Evolutionary conservation across 1,140 invertebrate species (phyloP), one percentile per base, ranked within the genome.

Genomic region (Camponotus pennsylvanicus): DNA sequence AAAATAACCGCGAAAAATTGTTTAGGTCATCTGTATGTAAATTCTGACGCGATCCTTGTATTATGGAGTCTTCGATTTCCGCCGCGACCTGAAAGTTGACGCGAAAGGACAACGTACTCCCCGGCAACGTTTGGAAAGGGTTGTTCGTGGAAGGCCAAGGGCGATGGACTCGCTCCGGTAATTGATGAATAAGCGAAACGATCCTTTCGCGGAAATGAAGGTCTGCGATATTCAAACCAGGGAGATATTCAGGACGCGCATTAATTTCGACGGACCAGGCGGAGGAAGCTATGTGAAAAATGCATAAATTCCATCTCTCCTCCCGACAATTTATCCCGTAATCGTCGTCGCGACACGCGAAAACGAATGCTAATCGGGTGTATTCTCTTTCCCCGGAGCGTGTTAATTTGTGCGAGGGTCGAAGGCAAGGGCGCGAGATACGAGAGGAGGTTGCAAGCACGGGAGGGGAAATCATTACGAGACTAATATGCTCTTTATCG

Each of bases 141-240:
- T 82, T 71, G 67, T 45, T 61, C 69, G 69, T 5, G 79, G 40
- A 83, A 83, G 79, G 79, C 79, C 79, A 83, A 83, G 79, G 79
- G 79, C 79, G 79, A 61, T 52, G 69, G 40, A 61, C 67, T 82
- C 55, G 67, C 49, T 52, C 15, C 27, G 67, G 55, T 55, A 73
- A 11, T 82, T 61, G 37, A 61, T 55, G 67, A 61, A 13, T 63
- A 1, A 61, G 27, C 77, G 3, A 67, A 27, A 67, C 34, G 66
- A 18, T 27, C 66, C 49, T 52, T 13, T 70, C 18, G 42, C n/a
- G 13, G 13, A 61, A 63, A 61, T 45, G 27, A 73, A 42, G 27
- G 13, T 15, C 15, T 42, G 40, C 79, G 27, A 75, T 45, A 82
- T 73, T 82, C 49, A 59, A 42, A 18, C 0, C 6, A 52, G 15